These are phyloP conservation scores for Eurosta solidaginis DNA, from an alignment of 1,140 invertebrate species.

Conservation along the genomic window DNA sequence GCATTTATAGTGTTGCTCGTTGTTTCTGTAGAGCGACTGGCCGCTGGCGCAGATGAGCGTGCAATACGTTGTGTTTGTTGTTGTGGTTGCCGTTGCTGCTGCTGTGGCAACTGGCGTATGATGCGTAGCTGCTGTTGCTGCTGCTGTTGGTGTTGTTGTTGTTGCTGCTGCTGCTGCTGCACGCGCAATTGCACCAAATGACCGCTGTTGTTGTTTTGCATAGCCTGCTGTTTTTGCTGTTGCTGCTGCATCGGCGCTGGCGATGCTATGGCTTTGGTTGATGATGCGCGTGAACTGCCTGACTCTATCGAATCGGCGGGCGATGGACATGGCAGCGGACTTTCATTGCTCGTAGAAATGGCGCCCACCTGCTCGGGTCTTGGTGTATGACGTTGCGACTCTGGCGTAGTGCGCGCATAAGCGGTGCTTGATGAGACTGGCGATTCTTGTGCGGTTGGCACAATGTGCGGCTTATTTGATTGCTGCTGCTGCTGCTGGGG, in stretches of 20 bases:
- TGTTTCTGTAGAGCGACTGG: slow-evolving; percentile 11
- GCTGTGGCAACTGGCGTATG: slow-evolving; percentile 32
- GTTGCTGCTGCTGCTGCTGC: slow-evolving; percentile 72
- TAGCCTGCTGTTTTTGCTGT: slow-evolving; percentile 66
- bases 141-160: slow-evolving; percentile 62
- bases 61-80: slow-evolving; percentile 26
- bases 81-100: slow-evolving; percentile 24
- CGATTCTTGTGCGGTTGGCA: slow-evolving; percentile 52
- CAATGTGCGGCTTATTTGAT: slow-evolving; percentile 40
- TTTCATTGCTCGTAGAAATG: slow-evolving; percentile 58
- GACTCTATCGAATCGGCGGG: slow-evolving; percentile 52
- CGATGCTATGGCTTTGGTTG: slow-evolving; percentile 30
- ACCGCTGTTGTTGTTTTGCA: slow-evolving; percentile 43
- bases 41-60: slow-evolving; percentile 28
- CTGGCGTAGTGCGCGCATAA: slow-evolving; percentile 31
- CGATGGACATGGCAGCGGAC: slow-evolving; percentile 50
- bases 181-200: slow-evolving; percentile 58
- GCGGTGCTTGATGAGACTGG: slow-evolving; percentile 54
- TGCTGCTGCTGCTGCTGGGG: slow-evolving; percentile 38
- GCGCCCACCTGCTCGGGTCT: slow-evolving; percentile 56
- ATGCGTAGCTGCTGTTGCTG: slow-evolving; percentile 37
- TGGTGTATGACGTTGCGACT: slow-evolving; percentile 38
- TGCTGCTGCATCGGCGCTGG: slow-evolving; percentile 37
- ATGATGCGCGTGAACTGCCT: slow-evolving; percentile 36
- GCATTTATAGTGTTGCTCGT: slow-evolving; percentile 25